Base-by-base conservation (phyloP, 1,140 invertebrate genomes). In the Scaptodrosophila lebanonensis region DNA sequence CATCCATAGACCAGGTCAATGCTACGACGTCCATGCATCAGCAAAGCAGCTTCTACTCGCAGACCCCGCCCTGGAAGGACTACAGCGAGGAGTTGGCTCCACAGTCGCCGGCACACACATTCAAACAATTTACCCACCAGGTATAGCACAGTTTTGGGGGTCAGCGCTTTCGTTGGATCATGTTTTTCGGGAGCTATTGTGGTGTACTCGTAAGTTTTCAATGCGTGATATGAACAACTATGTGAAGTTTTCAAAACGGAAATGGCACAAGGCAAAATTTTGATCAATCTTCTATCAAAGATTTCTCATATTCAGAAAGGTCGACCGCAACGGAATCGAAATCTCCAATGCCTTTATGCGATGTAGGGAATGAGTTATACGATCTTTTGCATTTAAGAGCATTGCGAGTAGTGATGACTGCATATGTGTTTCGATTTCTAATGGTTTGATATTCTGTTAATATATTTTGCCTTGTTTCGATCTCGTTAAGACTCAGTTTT, bases 1-100 rank as follows among this genome's bases (percentile, higher is more conserved):
- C 44, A 0, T 15, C 27, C 11, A 8, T 48, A 8, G 62, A 71
- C 30, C 68, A 4, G 66, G 42, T 1, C 59, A n/a, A n/a, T n/a
- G n/a, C n/a, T n/a, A n/a, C n/a, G n/a, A n/a, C n/a, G n/a, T n/a
- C n/a, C n/a, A n/a, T 85, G 38, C 83, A 86, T 62, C 85, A 87
- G 17, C 67, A 71, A 11, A 87, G 85, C 36, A 87, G 85, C 54
- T 87, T 86, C 47, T 86, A 83, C 35, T 66, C 83, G 2, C 83
- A 86, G 32, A 87, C 85, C 30, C 85, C 85, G 20, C 85, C 85
- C 7, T 87, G 85, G 85, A 87, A 83, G 66, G 85, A 87, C 9
- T 87, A 72, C 27, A 69, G 57, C 11, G 85, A 87, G 43, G 83
- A 84, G 32, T 33, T 65, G 15, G 20, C 38, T 12, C 66, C 62